A percentile compares a stretch with the other conserved stretches of the same genome.
phyloP scores from a whole-genome alignment of 30 jellyfish, hydroid and myxozoan genomes.

The Euphysa ruthae region DNA sequence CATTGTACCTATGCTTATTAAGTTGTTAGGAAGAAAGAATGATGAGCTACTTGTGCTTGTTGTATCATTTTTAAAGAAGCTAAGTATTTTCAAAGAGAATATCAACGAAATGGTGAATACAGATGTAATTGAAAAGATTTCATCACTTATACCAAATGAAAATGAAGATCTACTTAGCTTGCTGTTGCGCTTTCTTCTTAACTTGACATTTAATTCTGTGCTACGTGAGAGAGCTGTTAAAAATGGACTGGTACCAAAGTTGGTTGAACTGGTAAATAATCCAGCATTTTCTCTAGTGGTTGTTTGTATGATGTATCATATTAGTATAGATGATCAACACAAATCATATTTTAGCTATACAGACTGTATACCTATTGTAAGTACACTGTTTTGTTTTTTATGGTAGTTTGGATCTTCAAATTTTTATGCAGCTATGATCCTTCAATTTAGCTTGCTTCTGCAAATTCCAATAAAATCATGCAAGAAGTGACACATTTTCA shows the following conservation, averaged over 20 bases:
- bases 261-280: conserved; percentile 53
- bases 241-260: conserved; percentile 85
- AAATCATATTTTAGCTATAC: conserved; percentile 93
- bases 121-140: conserved; percentile 51
- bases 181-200: conserved; percentile 67
- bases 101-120: conserved; percentile 63
- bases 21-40: conserved; percentile 64
- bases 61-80: conserved; percentile 83
- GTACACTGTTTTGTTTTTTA: not conserved
- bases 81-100: conserved; percentile 82
- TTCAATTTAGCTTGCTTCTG: too few relatives aligned
- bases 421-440: too few relatives aligned
- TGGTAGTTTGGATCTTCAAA: not conserved
- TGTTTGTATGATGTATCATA: conserved; percentile 82
- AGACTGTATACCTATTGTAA: conserved; percentile 97
- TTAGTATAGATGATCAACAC: conserved; percentile 90
- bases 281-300: conserved; percentile 78
- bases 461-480: too few relatives aligned
- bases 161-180: conserved; percentile 81
- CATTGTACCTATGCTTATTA: conserved; percentile 45
- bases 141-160: conserved; percentile 60
- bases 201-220: conserved; percentile 71
- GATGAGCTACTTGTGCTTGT: conserved; percentile 77
- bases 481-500: too few relatives aligned
- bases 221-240: conserved; percentile 83